A percentile compares a stretch with the other conserved stretches of the same genome.
phyloP scores from a whole-genome alignment of 2,113 vertebrate species.

The Cyanoramphus novaezelandiae region DNA sequence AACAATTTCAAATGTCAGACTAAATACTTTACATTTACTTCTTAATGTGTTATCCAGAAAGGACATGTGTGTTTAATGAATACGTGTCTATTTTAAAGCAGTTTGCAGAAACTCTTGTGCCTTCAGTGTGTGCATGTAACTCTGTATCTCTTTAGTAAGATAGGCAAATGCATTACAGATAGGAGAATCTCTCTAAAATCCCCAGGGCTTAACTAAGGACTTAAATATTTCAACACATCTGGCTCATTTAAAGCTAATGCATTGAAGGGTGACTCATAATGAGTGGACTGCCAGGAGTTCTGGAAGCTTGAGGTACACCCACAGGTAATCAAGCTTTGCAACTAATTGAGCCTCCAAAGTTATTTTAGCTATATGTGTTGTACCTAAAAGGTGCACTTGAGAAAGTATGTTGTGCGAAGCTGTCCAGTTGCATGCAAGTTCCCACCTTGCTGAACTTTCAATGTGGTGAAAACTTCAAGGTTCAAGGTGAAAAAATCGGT shows the following conservation, averaged over 20 bases:
- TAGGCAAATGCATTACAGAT: neutral
- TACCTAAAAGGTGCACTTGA: neutral
- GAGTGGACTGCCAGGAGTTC: neutral
- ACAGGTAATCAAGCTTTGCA: slow-evolving; percentile 41
- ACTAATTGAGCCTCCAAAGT: slow-evolving; percentile 33
- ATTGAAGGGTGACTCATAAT: slow-evolving; percentile 43
- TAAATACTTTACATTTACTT: neutral
- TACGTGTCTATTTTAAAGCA: neutral
- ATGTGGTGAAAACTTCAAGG: neutral
- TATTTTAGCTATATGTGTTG: neutral
- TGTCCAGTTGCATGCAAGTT: neutral
- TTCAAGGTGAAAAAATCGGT: neutral
- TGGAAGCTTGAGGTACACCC: slow-evolving; percentile 14
- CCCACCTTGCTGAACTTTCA: neutral
- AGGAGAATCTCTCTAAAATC: neutral
- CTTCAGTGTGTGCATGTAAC: neutral
- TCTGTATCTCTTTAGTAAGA: neutral
- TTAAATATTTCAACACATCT: slow-evolving; percentile 50
- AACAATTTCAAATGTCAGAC: neutral
- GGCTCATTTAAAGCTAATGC: slow-evolving; percentile 28
- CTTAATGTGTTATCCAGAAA: neutral
- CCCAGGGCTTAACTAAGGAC: neutral
- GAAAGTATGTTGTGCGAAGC: neutral
- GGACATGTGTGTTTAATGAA: neutral
- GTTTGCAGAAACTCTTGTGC: neutral